A percentile compares a stretch with the other conserved stretches of the same genome.
These are phyloP conservation scores for Eulemur rufifrons DNA, from an alignment of 2,113 vertebrate genomes.

Conservation along the genomic window DNA sequence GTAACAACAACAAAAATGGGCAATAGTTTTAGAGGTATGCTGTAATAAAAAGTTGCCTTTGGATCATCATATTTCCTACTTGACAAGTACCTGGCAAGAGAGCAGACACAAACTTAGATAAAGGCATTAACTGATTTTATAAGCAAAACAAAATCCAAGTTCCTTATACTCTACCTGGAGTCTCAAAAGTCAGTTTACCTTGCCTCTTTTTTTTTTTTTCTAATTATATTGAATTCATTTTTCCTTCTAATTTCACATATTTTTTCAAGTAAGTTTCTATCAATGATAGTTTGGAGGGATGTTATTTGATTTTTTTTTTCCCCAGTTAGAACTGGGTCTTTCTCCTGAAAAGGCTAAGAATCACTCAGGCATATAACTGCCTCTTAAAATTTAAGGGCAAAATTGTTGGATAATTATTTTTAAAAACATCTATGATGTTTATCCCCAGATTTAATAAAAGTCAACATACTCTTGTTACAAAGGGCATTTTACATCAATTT, in stretches of 20 bases:
- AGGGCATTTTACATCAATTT: constrained; percentile 4
- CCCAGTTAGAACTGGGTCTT: not conserved
- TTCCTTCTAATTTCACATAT: not conserved
- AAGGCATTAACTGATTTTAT: not conserved
- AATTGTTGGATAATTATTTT: not conserved
- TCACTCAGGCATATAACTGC: not conserved
- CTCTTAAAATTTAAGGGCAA: not conserved
- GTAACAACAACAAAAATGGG: not conserved
- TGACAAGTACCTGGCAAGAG: not conserved
- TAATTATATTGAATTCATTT: not conserved
- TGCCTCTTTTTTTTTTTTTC: not conserved
- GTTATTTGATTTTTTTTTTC: not conserved
- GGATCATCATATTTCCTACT: constrained; percentile 1
- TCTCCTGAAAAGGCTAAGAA: not conserved
- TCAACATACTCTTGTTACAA: not conserved
- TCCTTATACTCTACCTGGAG: not conserved
- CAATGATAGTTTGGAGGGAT: not conserved
- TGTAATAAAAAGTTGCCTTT: constrained; percentile 1
- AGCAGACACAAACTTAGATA: constrained; percentile 38
- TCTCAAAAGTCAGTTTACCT: not conserved
- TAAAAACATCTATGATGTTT: not conserved
- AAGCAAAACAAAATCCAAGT: constrained; percentile 14
- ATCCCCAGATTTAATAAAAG: constrained; percentile 9
- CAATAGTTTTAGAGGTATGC: not conserved
- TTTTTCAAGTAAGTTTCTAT: not conserved